Percentiles rank a stretch among this genome's conserved stretches.
Conservation (phyloP, 2,888 invertebrate species). For the Crossocerus cetratus region DNA sequence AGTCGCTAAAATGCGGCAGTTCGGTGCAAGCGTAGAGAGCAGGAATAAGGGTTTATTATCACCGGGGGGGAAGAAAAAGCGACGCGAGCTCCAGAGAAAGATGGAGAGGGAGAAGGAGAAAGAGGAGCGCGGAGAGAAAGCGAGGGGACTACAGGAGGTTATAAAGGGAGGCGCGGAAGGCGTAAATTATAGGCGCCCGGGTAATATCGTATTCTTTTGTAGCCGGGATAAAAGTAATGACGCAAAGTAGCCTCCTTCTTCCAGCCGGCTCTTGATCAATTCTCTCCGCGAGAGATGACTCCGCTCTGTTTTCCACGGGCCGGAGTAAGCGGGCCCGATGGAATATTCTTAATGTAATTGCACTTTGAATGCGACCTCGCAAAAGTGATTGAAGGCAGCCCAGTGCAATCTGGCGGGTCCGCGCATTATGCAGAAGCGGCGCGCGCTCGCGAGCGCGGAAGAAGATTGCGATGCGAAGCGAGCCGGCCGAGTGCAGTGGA, state of each 20-base stretch:
- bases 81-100: too few species aligned
- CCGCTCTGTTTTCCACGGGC: too few species aligned
- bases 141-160: conserved; percentile 17
- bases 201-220: conserved; percentile 26
- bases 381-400: too few species aligned
- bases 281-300: too few species aligned
- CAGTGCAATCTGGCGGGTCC: too few species aligned
- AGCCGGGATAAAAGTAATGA: neutral
- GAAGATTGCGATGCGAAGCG: conserved; percentile 5
- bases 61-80: neutral
- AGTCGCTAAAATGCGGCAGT: neutral
- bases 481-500: conserved; percentile 8
- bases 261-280: too few species aligned
- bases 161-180: conserved; percentile 26
- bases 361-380: too few species aligned
- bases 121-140: conserved; percentile 17
- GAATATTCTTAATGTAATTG: too few species aligned
- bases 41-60: conserved; percentile 21
- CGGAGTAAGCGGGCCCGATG: too few species aligned
- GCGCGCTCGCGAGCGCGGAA: neutral
- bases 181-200: conserved; percentile 32
- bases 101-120: conserved; percentile 16
- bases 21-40: neutral
- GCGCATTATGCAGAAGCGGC: too few species aligned
- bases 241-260: too few species aligned